phyloP scores from a whole-genome alignment of 1,140 invertebrate genomes.

The Danaus plexippus region DNA sequence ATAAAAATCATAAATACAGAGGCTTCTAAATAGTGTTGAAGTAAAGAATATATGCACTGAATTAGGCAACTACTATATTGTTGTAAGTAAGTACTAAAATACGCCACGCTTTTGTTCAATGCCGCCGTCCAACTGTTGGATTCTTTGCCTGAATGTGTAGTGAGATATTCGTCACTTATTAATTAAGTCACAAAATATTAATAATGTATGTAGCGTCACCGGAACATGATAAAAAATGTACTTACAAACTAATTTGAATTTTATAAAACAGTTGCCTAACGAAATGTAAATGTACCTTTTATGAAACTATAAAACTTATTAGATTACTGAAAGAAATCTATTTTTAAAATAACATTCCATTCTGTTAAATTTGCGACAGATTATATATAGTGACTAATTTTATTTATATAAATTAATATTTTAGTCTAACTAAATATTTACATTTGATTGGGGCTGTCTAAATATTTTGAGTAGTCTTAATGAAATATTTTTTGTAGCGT shows the following conservation, averaged over 20 bases:
- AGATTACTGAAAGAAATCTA: too few species aligned
- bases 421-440: conserved; percentile 1
- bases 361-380: too few species aligned
- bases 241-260: too few species aligned
- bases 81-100: conserved; percentile 10
- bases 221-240: conserved; percentile 7
- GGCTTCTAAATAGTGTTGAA: conserved; percentile 5
- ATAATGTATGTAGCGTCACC: conserved; percentile 10
- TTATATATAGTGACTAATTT: too few species aligned
- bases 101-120: conserved; percentile 33
- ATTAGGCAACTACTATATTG: conserved; percentile 10
- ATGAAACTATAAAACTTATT: too few species aligned
- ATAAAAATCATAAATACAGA: conserved; percentile 9
- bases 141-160: conserved; percentile 10
- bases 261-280: too few species aligned
- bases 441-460: conserved; percentile 6
- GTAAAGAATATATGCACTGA: conserved; percentile 7
- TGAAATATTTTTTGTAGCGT: too few species aligned
- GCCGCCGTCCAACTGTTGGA: conserved; percentile 37
- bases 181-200: neutral
- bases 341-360: too few species aligned
- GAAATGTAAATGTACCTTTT: too few species aligned
- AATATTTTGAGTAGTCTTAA: conserved; percentile 10
- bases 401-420: neutral
- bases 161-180: neutral